phyloP scores from a whole-genome alignment of 2,888 invertebrate genomes.

The Timema podura region DNA sequence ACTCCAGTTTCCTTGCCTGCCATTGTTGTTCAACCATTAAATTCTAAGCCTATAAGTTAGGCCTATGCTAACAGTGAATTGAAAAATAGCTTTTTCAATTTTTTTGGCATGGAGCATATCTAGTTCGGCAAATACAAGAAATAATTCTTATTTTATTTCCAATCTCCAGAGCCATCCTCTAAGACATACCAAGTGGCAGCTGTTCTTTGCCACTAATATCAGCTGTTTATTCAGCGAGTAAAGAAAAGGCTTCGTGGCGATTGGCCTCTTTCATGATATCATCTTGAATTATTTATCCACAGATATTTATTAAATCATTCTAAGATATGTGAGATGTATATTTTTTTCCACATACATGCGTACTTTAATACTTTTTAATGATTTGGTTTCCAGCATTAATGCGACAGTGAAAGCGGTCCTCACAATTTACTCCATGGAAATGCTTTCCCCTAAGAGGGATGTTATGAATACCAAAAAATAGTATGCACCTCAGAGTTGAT shows the following conservation, averaged over 20 bases:
- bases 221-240: background rate
- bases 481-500: background rate
- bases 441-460: background rate
- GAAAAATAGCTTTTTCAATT: too few relatives aligned
- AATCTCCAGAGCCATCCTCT: background rate
- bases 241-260: background rate
- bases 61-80: too few relatives aligned
- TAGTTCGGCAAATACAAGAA: too few relatives aligned
- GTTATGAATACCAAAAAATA: background rate
- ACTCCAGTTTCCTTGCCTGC: too few relatives aligned
- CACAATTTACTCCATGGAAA: background rate
- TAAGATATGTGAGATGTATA: background rate
- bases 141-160: background rate
- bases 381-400: background rate
- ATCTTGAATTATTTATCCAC: background rate
- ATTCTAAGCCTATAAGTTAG: too few relatives aligned
- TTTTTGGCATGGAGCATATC: too few relatives aligned
- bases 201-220: slow-evolving; percentile 8
- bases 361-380: background rate
- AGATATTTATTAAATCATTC: slow-evolving; percentile 6
- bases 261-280: background rate
- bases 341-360: background rate
- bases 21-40: too few relatives aligned
- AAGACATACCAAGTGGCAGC: background rate
- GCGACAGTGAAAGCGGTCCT: background rate